Evolutionary conservation across 1,140 invertebrate genomes (phyloP).

Genomic region (Aradophagus sp.): DNA sequence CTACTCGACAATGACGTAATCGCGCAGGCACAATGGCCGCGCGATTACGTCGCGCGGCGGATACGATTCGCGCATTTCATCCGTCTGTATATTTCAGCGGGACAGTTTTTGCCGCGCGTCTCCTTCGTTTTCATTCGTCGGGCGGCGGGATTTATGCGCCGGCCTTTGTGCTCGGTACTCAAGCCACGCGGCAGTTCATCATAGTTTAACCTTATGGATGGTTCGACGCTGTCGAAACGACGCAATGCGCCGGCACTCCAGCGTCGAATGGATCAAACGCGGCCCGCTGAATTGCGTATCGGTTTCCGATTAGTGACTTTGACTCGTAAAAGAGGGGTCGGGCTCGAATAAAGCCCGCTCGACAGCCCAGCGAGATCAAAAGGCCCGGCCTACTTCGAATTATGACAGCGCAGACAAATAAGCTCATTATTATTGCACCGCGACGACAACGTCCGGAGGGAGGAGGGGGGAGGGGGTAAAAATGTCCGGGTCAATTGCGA

Average conservation of each 20-base stretch:
- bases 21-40: constrained; percentile 12
- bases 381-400: constrained; percentile 3
- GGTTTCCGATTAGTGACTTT: constrained; percentile 58
- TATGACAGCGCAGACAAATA: constrained; percentile 28
- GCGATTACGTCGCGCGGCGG: constrained; percentile 9
- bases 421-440: constrained; percentile 26
- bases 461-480: no score
- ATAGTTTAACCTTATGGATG: constrained; percentile 55
- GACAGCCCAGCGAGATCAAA: constrained; percentile 32
- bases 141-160: constrained; percentile 42
- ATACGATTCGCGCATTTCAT: constrained; percentile 32
- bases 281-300: constrained; percentile 56
- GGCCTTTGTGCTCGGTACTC: constrained; percentile 48
- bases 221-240: constrained; percentile 48
- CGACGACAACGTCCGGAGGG: no score
- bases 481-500: no score
- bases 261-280: constrained; percentile 48
- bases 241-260: constrained; percentile 45
- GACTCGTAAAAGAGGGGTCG: constrained; percentile 51
- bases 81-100: constrained; percentile 24
- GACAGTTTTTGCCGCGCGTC: no score
- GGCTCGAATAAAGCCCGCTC: constrained; percentile 36
- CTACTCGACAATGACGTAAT: no score
- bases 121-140: constrained; percentile 46
- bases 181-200: constrained; percentile 51